A percentile compares a stretch with the other conserved stretches of the same genome.
Conservation (phyloP, 2,797 vertebrate species). For the Mormyrus hasselquistii region DNA sequence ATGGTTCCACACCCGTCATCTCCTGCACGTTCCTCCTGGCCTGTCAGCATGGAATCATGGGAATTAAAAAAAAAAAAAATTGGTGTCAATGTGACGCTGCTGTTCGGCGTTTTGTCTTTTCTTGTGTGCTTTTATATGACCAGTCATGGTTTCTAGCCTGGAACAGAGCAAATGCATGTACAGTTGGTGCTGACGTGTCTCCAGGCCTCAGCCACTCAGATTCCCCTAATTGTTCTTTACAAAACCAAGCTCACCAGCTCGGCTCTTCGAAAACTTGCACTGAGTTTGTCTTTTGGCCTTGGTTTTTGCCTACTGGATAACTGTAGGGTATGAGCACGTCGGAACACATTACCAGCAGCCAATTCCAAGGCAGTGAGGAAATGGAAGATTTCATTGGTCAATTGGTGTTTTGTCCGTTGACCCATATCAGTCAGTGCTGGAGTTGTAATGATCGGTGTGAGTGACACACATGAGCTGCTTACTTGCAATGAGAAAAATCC, state of each 20-base stretch:
- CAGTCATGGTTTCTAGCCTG: neutral
- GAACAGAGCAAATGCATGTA: neutral
- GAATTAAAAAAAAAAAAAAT: neutral
- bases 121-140: neutral
- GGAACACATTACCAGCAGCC: neutral
- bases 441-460: neutral
- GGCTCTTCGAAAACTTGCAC: neutral
- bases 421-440: neutral
- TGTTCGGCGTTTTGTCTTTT: neutral
- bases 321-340: neutral
- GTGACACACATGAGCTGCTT: neutral
- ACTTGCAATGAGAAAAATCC: neutral
- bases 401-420: neutral
- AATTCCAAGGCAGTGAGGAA: neutral
- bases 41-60: neutral
- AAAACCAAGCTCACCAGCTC: neutral
- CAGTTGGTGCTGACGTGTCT: neutral
- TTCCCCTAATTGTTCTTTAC: neutral
- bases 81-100: neutral
- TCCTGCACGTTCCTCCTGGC: neutral
- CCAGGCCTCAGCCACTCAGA: neutral
- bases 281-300: neutral
- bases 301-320: neutral
- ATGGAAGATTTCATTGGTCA: neutral
- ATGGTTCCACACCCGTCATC: constrained; percentile 26